A percentile compares a stretch with the other conserved stretches of the same genome.
Evolutionary conservation across 2,888 invertebrate genomes (phyloP).

Genomic region (Drosophila buzzatii): DNA sequence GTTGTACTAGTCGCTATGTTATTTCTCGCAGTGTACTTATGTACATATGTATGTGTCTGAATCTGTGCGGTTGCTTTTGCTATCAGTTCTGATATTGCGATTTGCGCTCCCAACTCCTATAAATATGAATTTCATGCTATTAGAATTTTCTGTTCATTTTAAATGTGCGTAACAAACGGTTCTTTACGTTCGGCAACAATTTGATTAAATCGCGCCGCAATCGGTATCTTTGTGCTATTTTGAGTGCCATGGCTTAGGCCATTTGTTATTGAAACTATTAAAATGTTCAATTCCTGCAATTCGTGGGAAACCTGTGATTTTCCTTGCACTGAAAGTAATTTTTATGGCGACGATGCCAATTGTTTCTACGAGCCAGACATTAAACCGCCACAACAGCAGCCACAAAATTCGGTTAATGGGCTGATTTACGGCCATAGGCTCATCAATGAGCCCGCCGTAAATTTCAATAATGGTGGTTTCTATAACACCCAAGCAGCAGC

Average conservation of each 20-base stretch:
- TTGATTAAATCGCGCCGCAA: constrained; percentile 3
- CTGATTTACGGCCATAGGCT: constrained; percentile 43
- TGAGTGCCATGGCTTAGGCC: constrained; percentile 47
- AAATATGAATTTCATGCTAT: constrained; percentile 69
- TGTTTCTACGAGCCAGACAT: constrained; percentile 50
- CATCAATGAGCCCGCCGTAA: constrained; percentile 66
- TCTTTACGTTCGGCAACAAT: neutral
- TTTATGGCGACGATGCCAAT: constrained; percentile 62
- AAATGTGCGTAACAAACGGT: constrained; percentile 43
- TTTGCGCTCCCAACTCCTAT: constrained; percentile 44
- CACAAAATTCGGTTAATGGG: constrained; percentile 29
- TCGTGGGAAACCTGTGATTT: constrained; percentile 70
- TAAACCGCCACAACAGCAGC: constrained; percentile 34
- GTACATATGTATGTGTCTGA: neutral
- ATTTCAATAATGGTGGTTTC: constrained; percentile 63
- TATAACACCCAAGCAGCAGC: constrained; percentile 26
- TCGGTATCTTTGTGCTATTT: constrained; percentile 15
- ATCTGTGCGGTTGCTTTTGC: constrained; percentile 15
- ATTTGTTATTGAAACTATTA: constrained; percentile 3
- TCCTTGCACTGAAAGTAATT: constrained; percentile 61
- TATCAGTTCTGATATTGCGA: constrained; percentile 41
- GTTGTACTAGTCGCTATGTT: neutral
- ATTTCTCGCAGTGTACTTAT: constrained; percentile 8
- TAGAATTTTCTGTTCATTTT: constrained; percentile 74
- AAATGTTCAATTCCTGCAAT: constrained; percentile 60